Conservation (phyloP, 2,888 invertebrate genomes). For the Augiades crinisus region DNA sequence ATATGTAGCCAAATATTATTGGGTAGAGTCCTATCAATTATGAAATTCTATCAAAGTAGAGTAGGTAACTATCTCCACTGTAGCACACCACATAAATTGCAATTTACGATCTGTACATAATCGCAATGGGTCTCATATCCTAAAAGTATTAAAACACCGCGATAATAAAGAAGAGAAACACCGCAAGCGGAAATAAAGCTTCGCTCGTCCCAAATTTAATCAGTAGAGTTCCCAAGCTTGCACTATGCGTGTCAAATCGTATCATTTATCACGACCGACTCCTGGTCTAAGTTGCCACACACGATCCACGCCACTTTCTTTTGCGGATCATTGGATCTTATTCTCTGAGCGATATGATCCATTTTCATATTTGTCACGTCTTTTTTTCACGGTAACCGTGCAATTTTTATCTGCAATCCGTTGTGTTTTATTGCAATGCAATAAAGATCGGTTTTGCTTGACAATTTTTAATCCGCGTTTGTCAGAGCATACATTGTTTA, state of each 20-base stretch:
- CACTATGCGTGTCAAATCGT: conserved; percentile 43
- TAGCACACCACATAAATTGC: neutral
- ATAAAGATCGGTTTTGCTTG: conserved; percentile 5
- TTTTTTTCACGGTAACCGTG: neutral
- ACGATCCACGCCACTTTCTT: conserved; percentile 3
- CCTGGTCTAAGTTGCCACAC: conserved; percentile 25
- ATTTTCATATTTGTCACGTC: neutral
- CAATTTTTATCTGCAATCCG: neutral
- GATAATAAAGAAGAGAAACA: conserved; percentile 31
- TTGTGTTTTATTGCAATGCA: neutral
- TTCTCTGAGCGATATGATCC: neutral
- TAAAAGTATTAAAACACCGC: conserved; percentile 35
- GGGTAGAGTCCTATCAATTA: too few relatives aligned
- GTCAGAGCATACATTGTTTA: conserved; percentile 34
- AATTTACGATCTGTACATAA: conserved; percentile 14
- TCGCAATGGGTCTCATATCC: conserved; percentile 35
- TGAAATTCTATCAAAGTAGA: too few relatives aligned
- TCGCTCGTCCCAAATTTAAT: conserved; percentile 42
- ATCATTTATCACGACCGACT: conserved; percentile 46
- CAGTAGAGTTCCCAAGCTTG: conserved; percentile 44
- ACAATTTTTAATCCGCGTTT: neutral
- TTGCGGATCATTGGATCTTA: conserved; percentile 1
- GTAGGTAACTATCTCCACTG: neutral
- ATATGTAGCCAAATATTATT: too few relatives aligned
- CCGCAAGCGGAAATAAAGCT: conserved; percentile 36